phyloP scores from a whole-genome alignment of 2,888 invertebrate species.

The Orthosia gracilis region DNA sequence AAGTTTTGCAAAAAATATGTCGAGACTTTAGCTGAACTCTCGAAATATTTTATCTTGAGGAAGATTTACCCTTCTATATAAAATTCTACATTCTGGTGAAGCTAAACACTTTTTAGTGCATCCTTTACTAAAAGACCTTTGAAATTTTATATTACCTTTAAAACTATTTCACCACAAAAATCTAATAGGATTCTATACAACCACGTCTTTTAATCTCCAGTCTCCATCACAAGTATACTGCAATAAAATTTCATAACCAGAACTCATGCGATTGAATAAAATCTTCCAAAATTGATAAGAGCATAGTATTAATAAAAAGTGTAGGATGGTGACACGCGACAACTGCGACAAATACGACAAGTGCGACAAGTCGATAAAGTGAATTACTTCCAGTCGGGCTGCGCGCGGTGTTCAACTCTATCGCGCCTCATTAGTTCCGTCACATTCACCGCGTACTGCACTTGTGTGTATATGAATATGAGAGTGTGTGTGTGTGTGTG shows the following conservation, averaged over 20 bases:
- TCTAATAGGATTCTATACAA: too few relatives aligned
- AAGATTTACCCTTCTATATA: neutral
- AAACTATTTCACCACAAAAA: too few relatives aligned
- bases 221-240: slow-evolving; percentile 7
- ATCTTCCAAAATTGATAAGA: slow-evolving; percentile 23
- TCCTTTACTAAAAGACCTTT: neutral
- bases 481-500: neutral
- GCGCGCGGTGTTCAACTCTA: slow-evolving; percentile 66
- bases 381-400: slow-evolving; percentile 67
- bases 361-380: slow-evolving; percentile 64
- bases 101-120: neutral
- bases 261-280: slow-evolving; percentile 23
- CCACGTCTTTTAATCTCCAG: neutral
- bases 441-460: slow-evolving; percentile 20
- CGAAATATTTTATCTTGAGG: neutral
- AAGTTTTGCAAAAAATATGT: too few relatives aligned
- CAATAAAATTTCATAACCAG: neutral
- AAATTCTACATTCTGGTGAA: neutral
- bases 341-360: neutral
- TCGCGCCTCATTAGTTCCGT: slow-evolving; percentile 67
- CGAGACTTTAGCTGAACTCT: too few relatives aligned
- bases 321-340: slow-evolving; percentile 49
- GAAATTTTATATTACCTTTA: too few relatives aligned
- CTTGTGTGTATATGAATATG: neutral
- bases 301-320: slow-evolving; percentile 20